A percentile compares a stretch with the other conserved stretches of the same genome.
Conservation (phyloP, 1,140 invertebrate genomes). For the Bombus huntii region DNA sequence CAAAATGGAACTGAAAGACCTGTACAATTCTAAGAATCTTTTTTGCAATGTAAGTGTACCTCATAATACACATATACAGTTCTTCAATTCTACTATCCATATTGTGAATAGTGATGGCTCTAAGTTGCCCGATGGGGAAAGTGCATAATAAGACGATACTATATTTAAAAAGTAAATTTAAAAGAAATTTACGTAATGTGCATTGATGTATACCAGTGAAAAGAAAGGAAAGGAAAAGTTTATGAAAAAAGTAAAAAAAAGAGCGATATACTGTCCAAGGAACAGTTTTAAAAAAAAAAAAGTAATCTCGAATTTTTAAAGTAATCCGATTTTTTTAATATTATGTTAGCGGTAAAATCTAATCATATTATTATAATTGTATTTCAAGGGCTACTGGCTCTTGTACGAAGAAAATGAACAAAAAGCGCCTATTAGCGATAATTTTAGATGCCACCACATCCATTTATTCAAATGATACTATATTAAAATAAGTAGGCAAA, state of each 20-base stretch:
- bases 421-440: constrained; percentile 74
- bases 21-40: constrained; percentile 53
- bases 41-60: constrained; percentile 55
- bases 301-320: constrained; percentile 72
- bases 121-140: constrained; percentile 74
- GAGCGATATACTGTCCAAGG: constrained; percentile 65
- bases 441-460: constrained; percentile 69
- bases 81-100: constrained; percentile 50
- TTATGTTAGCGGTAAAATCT: constrained; percentile 74
- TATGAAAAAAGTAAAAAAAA: constrained; percentile 18
- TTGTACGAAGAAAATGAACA: constrained; percentile 47
- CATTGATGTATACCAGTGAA: constrained; percentile 73
- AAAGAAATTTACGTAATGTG: constrained; percentile 64
- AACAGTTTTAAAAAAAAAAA: constrained; percentile 65
- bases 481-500: constrained; percentile 61
- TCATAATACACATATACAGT: constrained; percentile 53
- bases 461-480: constrained; percentile 62
- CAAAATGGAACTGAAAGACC: constrained; percentile 60
- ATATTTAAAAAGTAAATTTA: constrained; percentile 45
- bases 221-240: constrained; percentile 42
- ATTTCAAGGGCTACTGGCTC: constrained; percentile 51
- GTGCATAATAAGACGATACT: constrained; percentile 76
- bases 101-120: constrained; percentile 74
- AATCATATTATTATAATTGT: constrained; percentile 72
- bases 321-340: constrained; percentile 71